Base-by-base conservation (phyloP, 2,113 vertebrate genomes). In the Salminus brasiliensis region DNA sequence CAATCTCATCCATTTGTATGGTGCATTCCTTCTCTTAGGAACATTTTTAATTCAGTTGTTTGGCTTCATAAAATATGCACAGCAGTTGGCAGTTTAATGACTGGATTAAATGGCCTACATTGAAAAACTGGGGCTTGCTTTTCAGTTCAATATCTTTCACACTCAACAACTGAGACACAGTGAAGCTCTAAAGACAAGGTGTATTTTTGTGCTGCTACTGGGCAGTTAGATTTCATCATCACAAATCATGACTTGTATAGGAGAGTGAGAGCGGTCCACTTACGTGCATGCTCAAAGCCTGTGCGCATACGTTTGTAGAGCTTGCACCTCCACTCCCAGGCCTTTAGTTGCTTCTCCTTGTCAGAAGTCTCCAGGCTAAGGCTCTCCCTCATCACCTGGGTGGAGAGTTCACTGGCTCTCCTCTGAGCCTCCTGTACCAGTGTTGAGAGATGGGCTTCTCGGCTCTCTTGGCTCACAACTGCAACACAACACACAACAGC, bases 281-380 rank as follows among this genome's bases (percentile, higher is more conserved):
- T 87, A 99, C 98, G 90, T 78, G 97, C 94, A 0, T 98, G 95
- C 79, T 97, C 95, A 32, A 96, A 96, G 86, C 95, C 96, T 0
- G 93, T 92, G 81, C 88, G 95, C 97, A 99, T 99, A 85, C 96
- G 95, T 76, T 93, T 93, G 91, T 97, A 98, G 4, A 99, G 95
- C 79, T 94, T 93, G 80, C 90, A 92, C 87, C 95, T 92, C 96
- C 97, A 98, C 86, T 98, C 94, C 97, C 98, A 99, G n/a, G 93
- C 92, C 78, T 93, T 93, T 25, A 97, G 95, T 71, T 95, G 95
- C 72, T 96, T 96, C 87, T 99, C 95, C 59, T 93, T 95, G 65
- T 98, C 96, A 2, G 93, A 88, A 27, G 85, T 92, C 79, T 97
- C 96, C 52, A 92, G 84, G 0, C 88, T 93, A 4, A 95, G 91